These are phyloP conservation scores for Syngnathus floridae DNA, from an alignment of 2,113 vertebrate species.

Conservation along the genomic window DNA sequence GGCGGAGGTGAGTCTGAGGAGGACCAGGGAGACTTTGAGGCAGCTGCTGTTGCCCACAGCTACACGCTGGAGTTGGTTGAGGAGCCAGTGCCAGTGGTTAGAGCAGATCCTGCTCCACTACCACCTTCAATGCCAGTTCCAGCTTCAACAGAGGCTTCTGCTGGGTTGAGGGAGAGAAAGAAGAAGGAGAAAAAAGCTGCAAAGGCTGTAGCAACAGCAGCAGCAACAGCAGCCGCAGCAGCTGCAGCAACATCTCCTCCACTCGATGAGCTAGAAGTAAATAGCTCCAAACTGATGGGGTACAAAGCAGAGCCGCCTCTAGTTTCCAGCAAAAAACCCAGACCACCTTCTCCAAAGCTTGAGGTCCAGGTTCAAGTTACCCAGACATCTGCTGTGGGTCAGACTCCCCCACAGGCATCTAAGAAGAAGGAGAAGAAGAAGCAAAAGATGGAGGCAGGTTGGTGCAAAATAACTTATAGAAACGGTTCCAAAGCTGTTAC, in stretches of 20 bases:
- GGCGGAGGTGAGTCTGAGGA: slow-evolving; percentile 86
- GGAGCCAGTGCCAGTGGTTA: slow-evolving; percentile 34
- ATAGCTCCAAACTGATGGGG: slow-evolving; percentile 75
- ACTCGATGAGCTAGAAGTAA: slow-evolving; percentile 68
- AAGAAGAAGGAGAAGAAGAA: slow-evolving; percentile 85
- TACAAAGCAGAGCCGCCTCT: slow-evolving; percentile 75
- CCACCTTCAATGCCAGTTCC: slow-evolving; percentile 44
- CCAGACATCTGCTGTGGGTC: slow-evolving; percentile 44
- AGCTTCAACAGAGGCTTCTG: slow-evolving; percentile 59
- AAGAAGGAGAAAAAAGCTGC: slow-evolving; percentile 88
- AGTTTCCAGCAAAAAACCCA: slow-evolving; percentile 79
- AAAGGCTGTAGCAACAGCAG: slow-evolving; percentile 23
- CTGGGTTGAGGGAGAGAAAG: slow-evolving; percentile 80
- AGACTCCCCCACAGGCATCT: slow-evolving; percentile 63
- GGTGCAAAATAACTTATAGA: slow-evolving; percentile 18
- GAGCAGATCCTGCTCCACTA: slow-evolving; percentile 18
- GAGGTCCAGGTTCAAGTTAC: slow-evolving; percentile 40
- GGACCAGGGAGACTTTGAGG: slow-evolving; percentile 81
- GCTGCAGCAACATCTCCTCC: slow-evolving; percentile 34
- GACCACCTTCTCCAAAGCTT: slow-evolving; percentile 59
- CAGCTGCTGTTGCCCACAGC: slow-evolving; percentile 70
- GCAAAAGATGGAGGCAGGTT: slow-evolving; percentile 77
- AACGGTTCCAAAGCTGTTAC: neutral
- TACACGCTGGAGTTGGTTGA: slow-evolving; percentile 67
- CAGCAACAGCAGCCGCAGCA: neutral